Evolutionary conservation across 2,888 invertebrate genomes (phyloP).

Genomic region (Drosophila conformis): DNA sequence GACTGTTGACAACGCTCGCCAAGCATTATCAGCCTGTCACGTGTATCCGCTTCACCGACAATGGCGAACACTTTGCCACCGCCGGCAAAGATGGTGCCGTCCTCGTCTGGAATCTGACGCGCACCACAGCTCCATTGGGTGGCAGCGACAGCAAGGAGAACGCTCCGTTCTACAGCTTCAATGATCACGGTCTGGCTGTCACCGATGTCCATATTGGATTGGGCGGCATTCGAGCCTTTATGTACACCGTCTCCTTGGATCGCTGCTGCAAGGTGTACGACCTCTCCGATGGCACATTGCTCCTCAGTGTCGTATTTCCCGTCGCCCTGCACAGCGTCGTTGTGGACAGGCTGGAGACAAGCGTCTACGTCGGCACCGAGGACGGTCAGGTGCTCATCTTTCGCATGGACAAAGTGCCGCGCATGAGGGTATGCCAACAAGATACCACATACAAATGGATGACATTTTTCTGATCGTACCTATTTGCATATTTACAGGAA

Average conservation of each 20-base stretch:
- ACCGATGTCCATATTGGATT: slow-evolving; percentile 91
- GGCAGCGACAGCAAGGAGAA: slow-evolving; percentile 83
- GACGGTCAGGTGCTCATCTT: slow-evolving; percentile 90
- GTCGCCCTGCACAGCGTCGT: slow-evolving; percentile 89
- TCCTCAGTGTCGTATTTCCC: slow-evolving; percentile 91
- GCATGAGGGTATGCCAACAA: slow-evolving; percentile 85
- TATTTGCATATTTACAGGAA: slow-evolving; percentile 83
- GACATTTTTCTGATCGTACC: background rate
- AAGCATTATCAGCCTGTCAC: slow-evolving; percentile 93
- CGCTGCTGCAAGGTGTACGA: slow-evolving; percentile 94
- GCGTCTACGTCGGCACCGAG: slow-evolving; percentile 90
- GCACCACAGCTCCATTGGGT: slow-evolving; percentile 85
- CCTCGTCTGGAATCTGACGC: slow-evolving; percentile 91
- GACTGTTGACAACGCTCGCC: slow-evolving; percentile 89
- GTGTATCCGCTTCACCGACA: slow-evolving; percentile 90
- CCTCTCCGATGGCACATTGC: slow-evolving; percentile 88
- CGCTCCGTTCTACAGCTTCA: slow-evolving; percentile 88
- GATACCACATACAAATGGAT: background rate
- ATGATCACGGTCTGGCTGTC: slow-evolving; percentile 92
- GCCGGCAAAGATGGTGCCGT: slow-evolving; percentile 94
- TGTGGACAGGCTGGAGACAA: slow-evolving; percentile 89
- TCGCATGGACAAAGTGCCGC: slow-evolving; percentile 88
- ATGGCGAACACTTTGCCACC: slow-evolving; percentile 91
- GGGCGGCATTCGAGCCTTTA: slow-evolving; percentile 89
- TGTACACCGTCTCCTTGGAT: slow-evolving; percentile 92